Percentiles rank a stretch among this genome's conserved stretches.
Conservation (phyloP, 1,140 invertebrate genomes). For the Lethrus apterus region DNA sequence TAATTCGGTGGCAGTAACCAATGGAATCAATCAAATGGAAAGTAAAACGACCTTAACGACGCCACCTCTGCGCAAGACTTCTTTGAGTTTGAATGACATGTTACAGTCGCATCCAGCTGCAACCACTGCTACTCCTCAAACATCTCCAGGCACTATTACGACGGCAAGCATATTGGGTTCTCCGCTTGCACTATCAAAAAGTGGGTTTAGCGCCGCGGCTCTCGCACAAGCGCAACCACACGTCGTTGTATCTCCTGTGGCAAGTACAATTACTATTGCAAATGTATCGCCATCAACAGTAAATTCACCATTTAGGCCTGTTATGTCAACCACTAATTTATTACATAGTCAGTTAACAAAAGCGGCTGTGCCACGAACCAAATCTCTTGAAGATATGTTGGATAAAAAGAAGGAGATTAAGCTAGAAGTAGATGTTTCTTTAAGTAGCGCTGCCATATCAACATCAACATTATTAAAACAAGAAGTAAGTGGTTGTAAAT, state of each 20-base stretch:
- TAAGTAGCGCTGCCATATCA: slow-evolving; percentile 5
- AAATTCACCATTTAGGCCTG: slow-evolving; percentile 18
- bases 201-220: slow-evolving; percentile 29
- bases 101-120: slow-evolving; percentile 40
- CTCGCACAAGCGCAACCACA: slow-evolving; percentile 43
- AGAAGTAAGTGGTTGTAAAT: slow-evolving; percentile 31
- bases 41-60: slow-evolving; percentile 8
- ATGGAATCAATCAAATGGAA: too few relatives aligned
- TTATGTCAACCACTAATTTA: slow-evolving; percentile 33
- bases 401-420: slow-evolving; percentile 4
- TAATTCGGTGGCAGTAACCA: slow-evolving; percentile 4
- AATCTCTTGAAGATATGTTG: slow-evolving; percentile 10
- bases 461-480: slow-evolving; percentile 6
- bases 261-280: slow-evolving; percentile 9
- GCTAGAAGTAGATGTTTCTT: neutral
- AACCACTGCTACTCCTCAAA: slow-evolving; percentile 32
- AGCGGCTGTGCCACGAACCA: slow-evolving; percentile 1
- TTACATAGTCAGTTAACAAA: slow-evolving; percentile 44
- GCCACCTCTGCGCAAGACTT: slow-evolving; percentile 27
- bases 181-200: slow-evolving; percentile 30
- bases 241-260: slow-evolving; percentile 40
- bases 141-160: slow-evolving; percentile 36
- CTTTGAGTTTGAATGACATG: slow-evolving; percentile 38
- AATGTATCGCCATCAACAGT: slow-evolving; percentile 1
- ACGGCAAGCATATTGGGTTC: slow-evolving; percentile 37